These are phyloP conservation scores for Otolemur crassicaudatus DNA, from an alignment of 2,797 vertebrate species.

Conservation along the genomic window DNA sequence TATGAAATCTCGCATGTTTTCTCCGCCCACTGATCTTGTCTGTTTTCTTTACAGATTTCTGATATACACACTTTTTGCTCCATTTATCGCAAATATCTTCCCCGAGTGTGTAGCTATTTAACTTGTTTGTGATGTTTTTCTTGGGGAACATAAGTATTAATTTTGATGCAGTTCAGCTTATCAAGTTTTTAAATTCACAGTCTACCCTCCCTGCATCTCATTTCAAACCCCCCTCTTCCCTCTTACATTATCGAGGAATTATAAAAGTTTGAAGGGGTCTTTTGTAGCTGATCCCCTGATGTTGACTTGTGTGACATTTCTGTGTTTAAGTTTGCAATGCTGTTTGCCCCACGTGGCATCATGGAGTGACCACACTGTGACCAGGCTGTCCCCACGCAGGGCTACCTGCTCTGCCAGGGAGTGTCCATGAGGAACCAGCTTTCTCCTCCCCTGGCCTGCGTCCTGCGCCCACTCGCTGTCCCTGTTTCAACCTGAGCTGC, in stretches of 20 bases:
- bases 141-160: neutral
- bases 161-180: neutral
- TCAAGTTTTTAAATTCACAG: neutral
- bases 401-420: neutral
- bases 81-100: neutral
- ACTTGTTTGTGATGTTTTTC: neutral
- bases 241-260: neutral
- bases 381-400: accelerated
- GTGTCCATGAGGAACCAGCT: too few species aligned
- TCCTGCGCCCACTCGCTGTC: neutral
- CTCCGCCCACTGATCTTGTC: neutral
- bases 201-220: neutral
- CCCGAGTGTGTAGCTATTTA: neutral
- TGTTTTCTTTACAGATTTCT: neutral
- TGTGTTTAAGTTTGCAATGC: neutral
- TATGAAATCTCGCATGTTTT: neutral
- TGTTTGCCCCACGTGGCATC: neutral
- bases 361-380: neutral
- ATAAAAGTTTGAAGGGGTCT: neutral
- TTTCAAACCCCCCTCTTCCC: neutral
- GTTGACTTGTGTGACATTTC: neutral
- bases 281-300: neutral
- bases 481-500: accelerated
- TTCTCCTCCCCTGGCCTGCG: too few species aligned
- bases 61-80: neutral